Conservation (phyloP, 2,113 vertebrate genomes). For the Pseudopodoces humilis region DNA sequence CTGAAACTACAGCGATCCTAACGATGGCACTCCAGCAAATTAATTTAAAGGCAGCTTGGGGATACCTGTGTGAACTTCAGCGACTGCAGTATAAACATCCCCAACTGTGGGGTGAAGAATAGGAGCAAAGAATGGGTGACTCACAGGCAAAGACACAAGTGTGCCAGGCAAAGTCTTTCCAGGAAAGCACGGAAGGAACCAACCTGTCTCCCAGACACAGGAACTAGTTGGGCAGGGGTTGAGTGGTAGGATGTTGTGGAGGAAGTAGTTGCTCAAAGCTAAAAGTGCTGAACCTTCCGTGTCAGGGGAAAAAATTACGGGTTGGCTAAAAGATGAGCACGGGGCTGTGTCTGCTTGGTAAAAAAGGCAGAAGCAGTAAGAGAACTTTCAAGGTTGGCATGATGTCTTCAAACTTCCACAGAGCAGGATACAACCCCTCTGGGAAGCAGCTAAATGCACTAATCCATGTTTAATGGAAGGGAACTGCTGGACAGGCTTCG, state of each 20-base stretch:
- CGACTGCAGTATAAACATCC: not conserved
- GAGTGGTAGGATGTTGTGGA: not conserved
- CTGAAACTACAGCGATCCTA: not conserved
- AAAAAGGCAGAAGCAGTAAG: not conserved
- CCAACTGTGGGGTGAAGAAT: not conserved
- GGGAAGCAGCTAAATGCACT: not conserved
- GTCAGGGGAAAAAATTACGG: accelerated
- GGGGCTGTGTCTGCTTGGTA: not conserved
- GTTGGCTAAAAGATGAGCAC: not conserved
- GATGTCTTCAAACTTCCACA: not conserved
- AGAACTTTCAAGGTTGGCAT: not conserved
- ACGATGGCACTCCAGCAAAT: not conserved
- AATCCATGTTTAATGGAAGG: not conserved
- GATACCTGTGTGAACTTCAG: constrained; percentile 1
- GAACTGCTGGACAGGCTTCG: not conserved
- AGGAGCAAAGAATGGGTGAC: not conserved
- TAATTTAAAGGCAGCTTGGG: constrained; percentile 46
- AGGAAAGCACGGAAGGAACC: constrained; percentile 20
- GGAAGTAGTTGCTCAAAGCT: not conserved
- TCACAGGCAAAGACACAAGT: not conserved
- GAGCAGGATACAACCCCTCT: not conserved
- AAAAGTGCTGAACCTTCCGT: not conserved
- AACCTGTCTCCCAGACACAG: not conserved
- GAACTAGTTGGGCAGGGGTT: not conserved
- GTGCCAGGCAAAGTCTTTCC: constrained; percentile 47